Percentiles rank a stretch among this genome's conserved stretches.
Evolutionary conservation across 2,797 vertebrate species (phyloP).

Genomic region (Nannoperca obscura): DNA sequence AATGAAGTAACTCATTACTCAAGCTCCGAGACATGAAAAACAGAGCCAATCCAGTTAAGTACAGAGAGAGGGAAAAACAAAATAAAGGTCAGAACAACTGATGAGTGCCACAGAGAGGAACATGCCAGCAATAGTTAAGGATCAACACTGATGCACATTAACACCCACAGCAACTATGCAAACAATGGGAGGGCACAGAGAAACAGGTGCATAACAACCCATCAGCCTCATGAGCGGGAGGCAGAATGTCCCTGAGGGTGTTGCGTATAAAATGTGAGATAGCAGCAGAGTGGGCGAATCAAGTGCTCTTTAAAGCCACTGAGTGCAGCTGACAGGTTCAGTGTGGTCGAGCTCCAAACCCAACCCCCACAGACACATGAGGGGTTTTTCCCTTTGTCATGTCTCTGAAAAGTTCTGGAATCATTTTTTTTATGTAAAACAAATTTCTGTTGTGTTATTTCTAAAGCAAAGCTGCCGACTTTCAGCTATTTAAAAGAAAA

Average conservation of each 20-base stretch:
- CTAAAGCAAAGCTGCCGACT: neutral
- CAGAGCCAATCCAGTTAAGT: constrained; percentile 42
- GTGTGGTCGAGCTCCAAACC: constrained; percentile 30
- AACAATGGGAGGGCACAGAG: constrained; percentile 39
- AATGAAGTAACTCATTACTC: constrained; percentile 25
- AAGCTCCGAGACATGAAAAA: constrained; percentile 34
- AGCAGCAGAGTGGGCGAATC: constrained; percentile 43
- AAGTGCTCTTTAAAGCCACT: constrained; percentile 46
- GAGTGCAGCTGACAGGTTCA: constrained; percentile 37
- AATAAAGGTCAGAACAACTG: constrained; percentile 59
- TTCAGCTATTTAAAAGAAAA: neutral
- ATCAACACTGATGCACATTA: constrained; percentile 56
- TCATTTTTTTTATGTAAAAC: neutral
- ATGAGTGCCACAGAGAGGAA: constrained; percentile 36
- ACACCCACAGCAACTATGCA: constrained; percentile 66
- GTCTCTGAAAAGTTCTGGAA: constrained; percentile 13
- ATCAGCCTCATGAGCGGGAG: constrained; percentile 31
- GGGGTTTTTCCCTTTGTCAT: neutral
- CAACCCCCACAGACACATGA: constrained; percentile 4
- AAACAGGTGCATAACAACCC: constrained; percentile 66
- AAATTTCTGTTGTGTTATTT: neutral
- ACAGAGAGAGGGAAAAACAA: constrained; percentile 16
- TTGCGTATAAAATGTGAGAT: constrained; percentile 49
- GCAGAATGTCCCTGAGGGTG: constrained; percentile 44
- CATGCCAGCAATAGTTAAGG: constrained; percentile 45